A percentile compares a stretch with the other conserved stretches of the same genome.
phyloP scores from a whole-genome alignment of 2,797 vertebrate genomes.

The Pogoniulus pusillus region DNA sequence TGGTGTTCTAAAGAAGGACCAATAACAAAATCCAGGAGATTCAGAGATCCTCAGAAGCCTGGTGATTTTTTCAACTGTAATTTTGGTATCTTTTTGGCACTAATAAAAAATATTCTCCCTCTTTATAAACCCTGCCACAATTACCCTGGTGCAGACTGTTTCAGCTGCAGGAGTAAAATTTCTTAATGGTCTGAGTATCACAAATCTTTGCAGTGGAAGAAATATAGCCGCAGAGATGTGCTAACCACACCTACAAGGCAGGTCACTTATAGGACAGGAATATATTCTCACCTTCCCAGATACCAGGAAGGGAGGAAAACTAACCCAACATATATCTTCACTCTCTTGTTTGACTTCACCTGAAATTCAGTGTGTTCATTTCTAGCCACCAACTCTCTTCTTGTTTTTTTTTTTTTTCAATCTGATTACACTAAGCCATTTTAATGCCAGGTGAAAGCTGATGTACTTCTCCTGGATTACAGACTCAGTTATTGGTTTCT shows the following conservation, averaged over 20 bases:
- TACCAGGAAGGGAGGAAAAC: neutral
- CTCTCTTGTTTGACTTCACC: neutral
- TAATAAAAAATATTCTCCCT: neutral
- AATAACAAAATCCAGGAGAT: neutral
- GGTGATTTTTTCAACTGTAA: neutral
- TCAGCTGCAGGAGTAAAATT: neutral
- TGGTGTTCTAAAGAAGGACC: neutral
- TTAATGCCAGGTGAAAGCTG: neutral
- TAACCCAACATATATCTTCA: neutral
- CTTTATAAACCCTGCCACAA: neutral
- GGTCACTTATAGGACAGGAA: neutral
- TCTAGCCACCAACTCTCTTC: neutral
- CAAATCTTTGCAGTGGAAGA: neutral
- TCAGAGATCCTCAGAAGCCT: neutral
- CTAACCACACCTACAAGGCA: neutral
- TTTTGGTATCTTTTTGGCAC: neutral
- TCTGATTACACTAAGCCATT: neutral
- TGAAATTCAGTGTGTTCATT: neutral
- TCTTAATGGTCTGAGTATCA: neutral
- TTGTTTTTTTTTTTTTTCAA: constrained; percentile 4
- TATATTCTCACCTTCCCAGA: neutral
- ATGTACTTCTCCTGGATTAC: neutral
- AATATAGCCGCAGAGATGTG: neutral
- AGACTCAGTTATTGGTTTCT: neutral
- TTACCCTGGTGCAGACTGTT: neutral